Evolutionary conservation across 2,113 vertebrate genomes (phyloP).

Genomic region (Pseudolaguvia tuberculata): DNA sequence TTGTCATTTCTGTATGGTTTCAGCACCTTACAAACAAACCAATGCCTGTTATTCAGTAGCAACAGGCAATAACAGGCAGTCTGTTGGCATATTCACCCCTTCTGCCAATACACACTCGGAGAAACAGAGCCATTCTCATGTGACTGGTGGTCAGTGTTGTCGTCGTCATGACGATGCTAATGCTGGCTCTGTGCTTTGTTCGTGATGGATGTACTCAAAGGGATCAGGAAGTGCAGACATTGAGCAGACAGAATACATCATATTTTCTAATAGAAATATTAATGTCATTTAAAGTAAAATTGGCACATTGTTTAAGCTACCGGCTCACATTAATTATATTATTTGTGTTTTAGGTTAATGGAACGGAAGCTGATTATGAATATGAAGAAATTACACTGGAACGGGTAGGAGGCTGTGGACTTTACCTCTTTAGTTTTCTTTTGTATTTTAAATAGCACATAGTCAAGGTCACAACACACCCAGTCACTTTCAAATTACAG

Average conservation of each 20-base stretch:
- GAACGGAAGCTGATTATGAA: slow-evolving; percentile 83
- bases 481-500: too few species aligned
- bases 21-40: not conserved
- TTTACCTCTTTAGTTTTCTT: not conserved
- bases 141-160: not conserved
- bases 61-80: not conserved
- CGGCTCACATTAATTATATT: not conserved
- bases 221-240: not conserved
- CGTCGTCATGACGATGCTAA: not conserved
- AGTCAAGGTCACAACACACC: too few species aligned
- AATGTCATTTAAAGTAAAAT: too few species aligned
- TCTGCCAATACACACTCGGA: not conserved
- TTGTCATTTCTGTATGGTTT: not conserved
- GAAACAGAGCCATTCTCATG: not conserved
- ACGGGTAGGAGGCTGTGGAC: slow-evolving; percentile 68
- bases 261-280: too few species aligned
- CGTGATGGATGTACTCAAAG: not conserved
- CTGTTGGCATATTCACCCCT: not conserved
- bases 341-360: slow-evolving; percentile 75
- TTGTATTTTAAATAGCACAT: not conserved
- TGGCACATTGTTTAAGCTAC: too few species aligned
- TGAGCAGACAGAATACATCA: too few species aligned
- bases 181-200: not conserved
- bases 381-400: slow-evolving; percentile 90
- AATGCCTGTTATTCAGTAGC: not conserved